Percentiles rank a stretch among this genome's conserved stretches.
phyloP scores from a whole-genome alignment of 2,888 invertebrate species.

The Amphipoea lucens region DNA sequence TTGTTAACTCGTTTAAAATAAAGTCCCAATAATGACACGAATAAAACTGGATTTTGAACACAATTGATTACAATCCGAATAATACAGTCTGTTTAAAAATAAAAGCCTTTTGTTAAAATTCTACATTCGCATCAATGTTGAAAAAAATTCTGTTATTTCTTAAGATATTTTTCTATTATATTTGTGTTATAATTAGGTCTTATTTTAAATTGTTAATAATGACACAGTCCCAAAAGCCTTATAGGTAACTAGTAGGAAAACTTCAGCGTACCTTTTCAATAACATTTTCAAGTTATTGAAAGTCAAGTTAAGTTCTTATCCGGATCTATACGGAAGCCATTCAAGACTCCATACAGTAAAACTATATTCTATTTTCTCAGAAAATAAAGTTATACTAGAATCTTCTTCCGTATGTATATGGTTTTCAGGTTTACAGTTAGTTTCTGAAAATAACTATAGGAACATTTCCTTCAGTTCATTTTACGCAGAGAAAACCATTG shows the following conservation, averaged over 20 bases:
- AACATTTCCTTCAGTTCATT: not conserved
- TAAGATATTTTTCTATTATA: not conserved
- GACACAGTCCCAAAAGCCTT: not conserved
- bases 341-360: not conserved
- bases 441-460: not conserved
- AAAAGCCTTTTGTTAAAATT: not conserved
- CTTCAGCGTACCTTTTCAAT: not conserved
- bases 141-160: not conserved
- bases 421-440: not conserved
- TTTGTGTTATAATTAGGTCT: not conserved
- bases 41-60: conserved; percentile 20
- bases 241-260: not conserved
- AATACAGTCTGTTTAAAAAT: not conserved
- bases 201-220: not conserved
- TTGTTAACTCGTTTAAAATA: conserved; percentile 19
- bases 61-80: conserved; percentile 1
- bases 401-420: not conserved
- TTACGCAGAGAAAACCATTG: not conserved
- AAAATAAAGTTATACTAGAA: not conserved
- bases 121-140: not conserved
- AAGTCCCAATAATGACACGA: not conserved
- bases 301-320: not conserved
- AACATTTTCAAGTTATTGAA: not conserved
- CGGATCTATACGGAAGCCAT: not conserved
- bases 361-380: not conserved